Conservation (phyloP, 2,113 vertebrate species). For the Microcebus jonahi region DNA sequence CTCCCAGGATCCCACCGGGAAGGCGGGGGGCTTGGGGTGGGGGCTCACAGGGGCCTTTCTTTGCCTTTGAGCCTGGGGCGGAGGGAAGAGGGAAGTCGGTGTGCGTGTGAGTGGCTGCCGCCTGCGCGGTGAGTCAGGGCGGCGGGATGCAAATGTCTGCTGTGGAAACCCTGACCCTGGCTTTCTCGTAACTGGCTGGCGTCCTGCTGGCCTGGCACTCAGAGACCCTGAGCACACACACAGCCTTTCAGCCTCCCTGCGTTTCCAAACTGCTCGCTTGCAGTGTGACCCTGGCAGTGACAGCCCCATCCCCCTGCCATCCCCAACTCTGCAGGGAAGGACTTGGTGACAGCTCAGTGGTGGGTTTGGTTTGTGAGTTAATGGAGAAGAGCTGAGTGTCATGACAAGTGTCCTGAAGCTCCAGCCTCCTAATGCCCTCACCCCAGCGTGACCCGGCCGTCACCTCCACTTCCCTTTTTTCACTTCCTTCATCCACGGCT, state of each 20-base stretch:
- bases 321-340: not conserved
- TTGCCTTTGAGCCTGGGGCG: not conserved
- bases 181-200: slow-evolving; percentile 15
- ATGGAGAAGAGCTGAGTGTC: not conserved
- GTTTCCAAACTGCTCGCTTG: not conserved
- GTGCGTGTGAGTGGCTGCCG: not conserved
- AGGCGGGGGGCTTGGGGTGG: not conserved
- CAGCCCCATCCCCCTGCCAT: not conserved
- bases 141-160: not conserved
- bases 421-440: not conserved
- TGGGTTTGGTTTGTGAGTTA: not conserved
- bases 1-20: not conserved
- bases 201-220: not conserved
- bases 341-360: not conserved
- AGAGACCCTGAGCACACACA: not conserved
- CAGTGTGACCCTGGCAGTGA: not conserved
- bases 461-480: not conserved
- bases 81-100: not conserved
- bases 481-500: not conserved
- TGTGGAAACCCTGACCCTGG: slow-evolving; percentile 40
- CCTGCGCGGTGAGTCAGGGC: slow-evolving; percentile 46
- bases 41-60: not conserved
- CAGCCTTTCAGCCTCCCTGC: not conserved
- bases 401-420: not conserved
- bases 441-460: not conserved